These are phyloP conservation scores for Temnothorax rugatulus DNA, from an alignment of 2,888 invertebrate genomes.

Conservation along the genomic window DNA sequence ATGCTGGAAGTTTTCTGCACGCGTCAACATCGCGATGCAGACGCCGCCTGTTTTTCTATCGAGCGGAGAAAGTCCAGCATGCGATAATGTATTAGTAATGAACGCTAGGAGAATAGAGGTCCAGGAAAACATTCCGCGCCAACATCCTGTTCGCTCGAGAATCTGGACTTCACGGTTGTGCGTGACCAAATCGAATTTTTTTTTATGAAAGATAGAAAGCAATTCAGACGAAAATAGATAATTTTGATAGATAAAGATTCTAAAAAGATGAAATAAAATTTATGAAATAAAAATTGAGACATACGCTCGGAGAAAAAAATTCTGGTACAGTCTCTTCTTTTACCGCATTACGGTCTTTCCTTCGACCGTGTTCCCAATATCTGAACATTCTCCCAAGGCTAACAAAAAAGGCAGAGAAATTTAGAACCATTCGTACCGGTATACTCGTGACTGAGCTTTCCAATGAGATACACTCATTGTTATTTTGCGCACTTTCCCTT, in stretches of 20 bases:
- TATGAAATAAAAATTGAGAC: slow-evolving; percentile 1
- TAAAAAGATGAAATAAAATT: neutral
- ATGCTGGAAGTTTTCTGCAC: slow-evolving; percentile 34
- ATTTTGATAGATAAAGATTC: neutral
- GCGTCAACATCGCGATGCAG: neutral
- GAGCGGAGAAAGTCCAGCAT: slow-evolving; percentile 63
- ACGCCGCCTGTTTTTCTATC: slow-evolving; percentile 50
- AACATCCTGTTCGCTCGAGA: neutral
- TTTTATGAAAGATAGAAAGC: neutral
- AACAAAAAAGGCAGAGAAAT: slow-evolving; percentile 53
- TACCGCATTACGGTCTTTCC: neutral
- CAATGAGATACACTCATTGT: slow-evolving; percentile 53
- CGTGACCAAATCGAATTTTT: neutral
- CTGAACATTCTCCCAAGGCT: slow-evolving; percentile 29
- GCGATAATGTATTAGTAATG: neutral
- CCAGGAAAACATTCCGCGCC: slow-evolving; percentile 7
- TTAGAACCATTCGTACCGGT: slow-evolving; percentile 35
- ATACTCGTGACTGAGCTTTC: slow-evolving; percentile 61
- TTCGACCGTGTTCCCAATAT: slow-evolving; percentile 7
- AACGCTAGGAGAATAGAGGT: slow-evolving; percentile 6
- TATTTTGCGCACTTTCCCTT: slow-evolving; percentile 59
- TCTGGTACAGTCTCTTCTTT: neutral
- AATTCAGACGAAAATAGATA: neutral
- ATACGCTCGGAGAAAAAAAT: neutral
- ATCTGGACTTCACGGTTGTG: neutral